Evolutionary conservation across 2,113 vertebrate genomes (phyloP).

Genomic region (Strix aluco): DNA sequence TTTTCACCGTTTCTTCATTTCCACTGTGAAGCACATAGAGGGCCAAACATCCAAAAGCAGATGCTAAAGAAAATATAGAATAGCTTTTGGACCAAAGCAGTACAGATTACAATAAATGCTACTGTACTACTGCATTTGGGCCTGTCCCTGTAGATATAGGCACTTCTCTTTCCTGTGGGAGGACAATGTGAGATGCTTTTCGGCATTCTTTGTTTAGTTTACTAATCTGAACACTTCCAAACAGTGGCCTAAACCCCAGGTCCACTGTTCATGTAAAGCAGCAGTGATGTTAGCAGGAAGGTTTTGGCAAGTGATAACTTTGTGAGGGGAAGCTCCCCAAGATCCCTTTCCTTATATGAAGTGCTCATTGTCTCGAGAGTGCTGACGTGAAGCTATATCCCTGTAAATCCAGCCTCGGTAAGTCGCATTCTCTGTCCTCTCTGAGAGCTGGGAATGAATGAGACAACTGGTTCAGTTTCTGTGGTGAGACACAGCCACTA

Average conservation of each 20-base stretch:
- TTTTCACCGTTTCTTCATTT: neutral
- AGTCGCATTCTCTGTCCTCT: neutral
- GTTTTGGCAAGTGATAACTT: neutral
- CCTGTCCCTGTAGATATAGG: neutral
- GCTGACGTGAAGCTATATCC: neutral
- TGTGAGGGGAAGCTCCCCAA: neutral
- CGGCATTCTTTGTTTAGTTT: neutral
- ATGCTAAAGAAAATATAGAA: neutral
- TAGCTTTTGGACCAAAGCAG: neutral
- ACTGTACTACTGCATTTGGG: neutral
- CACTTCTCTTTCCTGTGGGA: neutral
- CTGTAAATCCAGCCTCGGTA: neutral
- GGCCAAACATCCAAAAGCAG: conserved; percentile 1
- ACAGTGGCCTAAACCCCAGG: neutral
- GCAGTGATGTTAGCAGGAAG: neutral
- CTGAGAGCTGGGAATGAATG: neutral
- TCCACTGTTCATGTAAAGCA: neutral
- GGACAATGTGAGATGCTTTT: neutral
- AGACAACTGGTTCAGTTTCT: neutral
- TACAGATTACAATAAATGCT: neutral
- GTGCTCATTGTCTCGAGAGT: neutral
- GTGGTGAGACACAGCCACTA: neutral
- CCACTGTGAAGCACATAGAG: neutral
- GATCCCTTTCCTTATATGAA: neutral
- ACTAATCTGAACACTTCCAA: neutral